phyloP scores from a whole-genome alignment of 2,888 invertebrate species.

The Microplitis deprimator region DNA sequence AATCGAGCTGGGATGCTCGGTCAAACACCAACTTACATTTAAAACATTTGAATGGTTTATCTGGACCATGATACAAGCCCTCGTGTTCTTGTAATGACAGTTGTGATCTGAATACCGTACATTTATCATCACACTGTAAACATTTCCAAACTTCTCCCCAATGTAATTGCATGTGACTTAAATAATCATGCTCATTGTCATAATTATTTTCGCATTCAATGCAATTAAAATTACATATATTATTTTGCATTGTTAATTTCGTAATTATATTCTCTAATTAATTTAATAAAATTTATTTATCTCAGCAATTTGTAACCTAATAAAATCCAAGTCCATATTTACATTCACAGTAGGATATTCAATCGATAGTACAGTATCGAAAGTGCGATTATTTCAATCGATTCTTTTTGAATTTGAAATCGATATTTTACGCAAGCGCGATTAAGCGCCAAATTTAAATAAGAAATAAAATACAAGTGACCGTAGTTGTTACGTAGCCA shows the following conservation, averaged over 20 bases:
- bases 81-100: constrained; percentile 49
- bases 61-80: constrained; percentile 49
- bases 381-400: too few relatives aligned
- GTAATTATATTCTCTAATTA: not conserved
- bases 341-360: too few relatives aligned
- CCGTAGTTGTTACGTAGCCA: too few relatives aligned
- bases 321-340: too few relatives aligned
- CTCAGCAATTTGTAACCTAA: too few relatives aligned
- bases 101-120: constrained; percentile 47
- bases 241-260: not conserved
- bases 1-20: constrained; percentile 65
- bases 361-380: too few relatives aligned
- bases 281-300: too few relatives aligned
- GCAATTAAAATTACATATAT: constrained; percentile 46
- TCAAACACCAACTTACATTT: constrained; percentile 64
- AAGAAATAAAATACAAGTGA: too few relatives aligned
- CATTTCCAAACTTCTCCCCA: constrained; percentile 58
- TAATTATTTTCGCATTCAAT: constrained; percentile 55
- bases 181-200: constrained; percentile 59
- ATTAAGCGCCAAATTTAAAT: too few relatives aligned
- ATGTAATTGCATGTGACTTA: constrained; percentile 61
- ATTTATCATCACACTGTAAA: constrained; percentile 50
- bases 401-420: too few relatives aligned
- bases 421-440: too few relatives aligned
- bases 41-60: constrained; percentile 60